Percentiles rank a stretch among this genome's conserved stretches.
phyloP scores from a whole-genome alignment of 1,140 invertebrate species.

The Luehdorfia chinensis region DNA sequence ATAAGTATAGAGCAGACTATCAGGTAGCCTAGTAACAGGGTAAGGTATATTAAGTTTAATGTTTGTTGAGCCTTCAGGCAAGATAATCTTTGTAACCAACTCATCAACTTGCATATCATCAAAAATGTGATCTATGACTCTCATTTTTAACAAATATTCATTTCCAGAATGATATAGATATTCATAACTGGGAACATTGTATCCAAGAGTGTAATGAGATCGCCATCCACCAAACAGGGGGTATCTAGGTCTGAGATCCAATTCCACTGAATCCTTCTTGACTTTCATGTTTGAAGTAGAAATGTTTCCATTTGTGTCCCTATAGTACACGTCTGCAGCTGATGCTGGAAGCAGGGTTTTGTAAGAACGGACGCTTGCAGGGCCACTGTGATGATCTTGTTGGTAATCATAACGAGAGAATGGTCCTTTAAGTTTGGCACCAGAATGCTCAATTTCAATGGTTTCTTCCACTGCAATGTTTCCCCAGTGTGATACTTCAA shows the following conservation, averaged over 20 bases:
- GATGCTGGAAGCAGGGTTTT: conserved; percentile 94
- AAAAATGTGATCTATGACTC: conserved; percentile 96
- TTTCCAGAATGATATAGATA: conserved; percentile 92
- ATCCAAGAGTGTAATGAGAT: conserved; percentile 97
- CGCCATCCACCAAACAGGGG: conserved; percentile 99
- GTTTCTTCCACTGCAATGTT: conserved; percentile 98
- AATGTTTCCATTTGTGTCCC: conserved; percentile 99
- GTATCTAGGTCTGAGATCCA: conserved; percentile 96
- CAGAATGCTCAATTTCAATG: conserved; percentile 94
- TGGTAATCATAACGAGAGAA: conserved; percentile 98
- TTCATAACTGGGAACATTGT: conserved; percentile 98
- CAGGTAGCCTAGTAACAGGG: conserved; percentile 83
- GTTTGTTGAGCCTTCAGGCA: conserved; percentile 94
- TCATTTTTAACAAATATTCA: conserved; percentile 93
- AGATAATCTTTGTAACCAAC: conserved; percentile 92
- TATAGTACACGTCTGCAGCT: conserved; percentile 92
- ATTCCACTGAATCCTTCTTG: conserved; percentile 93
- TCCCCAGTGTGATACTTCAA: conserved; percentile 99
- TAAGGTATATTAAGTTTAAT: conserved; percentile 92
- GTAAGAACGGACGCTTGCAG: conserved; percentile 93
- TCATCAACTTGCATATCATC: conserved; percentile 98
- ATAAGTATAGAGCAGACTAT: conserved; percentile 94
- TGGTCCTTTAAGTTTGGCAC: conserved; percentile 95
- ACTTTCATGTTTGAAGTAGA: conserved; percentile 96
- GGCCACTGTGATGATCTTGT: conserved; percentile 89